Percentiles rank a stretch among this genome's conserved stretches.
These are phyloP conservation scores for Macaria liturata DNA, from an alignment of 2,888 invertebrate genomes.

Conservation along the genomic window DNA sequence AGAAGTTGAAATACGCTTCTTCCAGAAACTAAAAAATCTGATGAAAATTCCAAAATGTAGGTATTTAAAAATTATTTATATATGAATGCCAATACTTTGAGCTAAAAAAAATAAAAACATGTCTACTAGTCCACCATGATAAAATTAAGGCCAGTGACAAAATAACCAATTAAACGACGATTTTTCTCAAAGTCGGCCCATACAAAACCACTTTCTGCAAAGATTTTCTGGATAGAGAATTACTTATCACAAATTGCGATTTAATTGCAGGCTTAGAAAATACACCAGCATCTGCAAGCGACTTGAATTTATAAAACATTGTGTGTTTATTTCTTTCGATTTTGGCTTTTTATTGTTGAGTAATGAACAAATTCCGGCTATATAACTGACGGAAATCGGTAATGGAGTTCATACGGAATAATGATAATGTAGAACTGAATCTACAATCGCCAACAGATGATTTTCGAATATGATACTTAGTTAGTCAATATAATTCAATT, in stretches of 20 bases:
- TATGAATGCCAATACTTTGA: not conserved
- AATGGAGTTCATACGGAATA: not conserved
- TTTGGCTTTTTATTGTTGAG: not conserved
- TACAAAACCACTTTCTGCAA: conserved; percentile 34
- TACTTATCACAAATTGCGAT: conserved; percentile 30
- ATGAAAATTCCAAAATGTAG: too few relatives aligned
- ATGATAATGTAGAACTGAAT: conserved; percentile 1
- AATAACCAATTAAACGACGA: conserved; percentile 21
- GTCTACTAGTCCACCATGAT: not conserved
- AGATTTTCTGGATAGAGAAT: conserved; percentile 27
- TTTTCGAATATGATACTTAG: too few relatives aligned
- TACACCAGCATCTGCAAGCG: conserved; percentile 3
- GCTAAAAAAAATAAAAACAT: not conserved
- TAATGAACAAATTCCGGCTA: not conserved
- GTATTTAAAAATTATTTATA: too few relatives aligned
- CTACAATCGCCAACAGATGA: not conserved
- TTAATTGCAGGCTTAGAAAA: conserved; percentile 29
- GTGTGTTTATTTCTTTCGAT: not conserved
- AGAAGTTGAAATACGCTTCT: not conserved
- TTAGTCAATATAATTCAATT: too few relatives aligned
- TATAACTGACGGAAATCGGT: too few relatives aligned
- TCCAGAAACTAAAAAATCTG: too few relatives aligned
- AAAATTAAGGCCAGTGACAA: conserved; percentile 14
- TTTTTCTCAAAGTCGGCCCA: conserved; percentile 31
- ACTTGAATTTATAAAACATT: too few relatives aligned